These are phyloP conservation scores for Oxygymnocypris stewartii DNA, from an alignment of 2,113 vertebrate species.

Conservation along the genomic window DNA sequence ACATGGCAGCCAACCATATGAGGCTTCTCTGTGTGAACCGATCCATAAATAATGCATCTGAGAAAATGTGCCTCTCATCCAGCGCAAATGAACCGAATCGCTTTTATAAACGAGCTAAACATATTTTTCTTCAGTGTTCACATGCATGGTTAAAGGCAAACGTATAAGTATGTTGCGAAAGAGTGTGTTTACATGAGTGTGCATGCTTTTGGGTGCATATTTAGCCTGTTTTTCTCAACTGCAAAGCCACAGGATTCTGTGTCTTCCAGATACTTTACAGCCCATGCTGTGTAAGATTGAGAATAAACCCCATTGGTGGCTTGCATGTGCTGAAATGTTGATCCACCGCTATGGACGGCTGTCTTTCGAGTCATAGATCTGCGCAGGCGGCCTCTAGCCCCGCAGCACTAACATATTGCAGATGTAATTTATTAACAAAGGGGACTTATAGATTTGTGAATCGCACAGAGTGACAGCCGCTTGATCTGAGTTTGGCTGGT, in stretches of 20 bases:
- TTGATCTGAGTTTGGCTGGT: constrained; percentile 61
- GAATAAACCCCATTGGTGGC: constrained; percentile 2
- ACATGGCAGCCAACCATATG: constrained; percentile 34
- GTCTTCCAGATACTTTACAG: constrained; percentile 18
- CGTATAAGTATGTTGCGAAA: background rate
- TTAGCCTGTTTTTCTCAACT: background rate
- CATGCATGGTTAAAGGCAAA: constrained; percentile 10
- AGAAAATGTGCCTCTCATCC: constrained; percentile 56
- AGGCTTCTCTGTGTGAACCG: constrained; percentile 43
- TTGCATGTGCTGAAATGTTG: constrained; percentile 57
- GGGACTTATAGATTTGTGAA: constrained; percentile 72
- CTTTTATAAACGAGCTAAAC: constrained; percentile 39
- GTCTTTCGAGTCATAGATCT: constrained; percentile 64
- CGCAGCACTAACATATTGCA: constrained; percentile 74
- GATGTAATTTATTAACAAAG: constrained; percentile 74
- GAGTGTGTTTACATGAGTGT: background rate
- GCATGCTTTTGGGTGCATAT: background rate
- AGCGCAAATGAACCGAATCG: constrained; percentile 49
- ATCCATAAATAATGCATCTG: constrained; percentile 62
- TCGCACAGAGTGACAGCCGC: constrained; percentile 70
- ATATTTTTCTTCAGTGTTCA: background rate
- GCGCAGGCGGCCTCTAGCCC: constrained; percentile 60
- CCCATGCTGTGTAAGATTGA: background rate
- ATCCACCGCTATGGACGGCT: constrained; percentile 55
- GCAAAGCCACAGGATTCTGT: background rate